Percentiles rank a stretch among this genome's conserved stretches.
phyloP scores from a whole-genome alignment of 2,113 vertebrate species.

The human region DNA sequence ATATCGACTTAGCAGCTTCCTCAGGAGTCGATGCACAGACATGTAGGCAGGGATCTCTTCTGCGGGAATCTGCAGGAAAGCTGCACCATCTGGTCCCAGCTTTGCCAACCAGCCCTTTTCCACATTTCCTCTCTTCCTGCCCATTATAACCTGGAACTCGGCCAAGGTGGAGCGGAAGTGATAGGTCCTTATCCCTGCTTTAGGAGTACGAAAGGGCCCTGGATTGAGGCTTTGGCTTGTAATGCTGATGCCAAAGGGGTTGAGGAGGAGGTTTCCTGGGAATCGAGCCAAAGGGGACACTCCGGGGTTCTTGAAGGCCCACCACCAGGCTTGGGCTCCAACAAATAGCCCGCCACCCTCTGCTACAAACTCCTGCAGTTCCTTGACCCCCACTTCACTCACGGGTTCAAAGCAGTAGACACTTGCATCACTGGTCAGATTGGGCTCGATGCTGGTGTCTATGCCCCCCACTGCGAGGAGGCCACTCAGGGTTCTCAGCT shows the following conservation, averaged over 20 bases:
- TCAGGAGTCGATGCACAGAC: conserved; percentile 85
- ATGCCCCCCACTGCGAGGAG: conserved; percentile 70
- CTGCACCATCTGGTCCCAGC: conserved; percentile 82
- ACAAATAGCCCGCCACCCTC: conserved; percentile 85
- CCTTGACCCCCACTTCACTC: conserved; percentile 45
- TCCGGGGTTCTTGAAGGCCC: conserved; percentile 79
- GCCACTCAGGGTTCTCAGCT: conserved; percentile 66
- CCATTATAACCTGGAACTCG: conserved; percentile 85
- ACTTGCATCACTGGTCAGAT: conserved; percentile 58
- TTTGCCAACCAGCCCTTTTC: conserved; percentile 78
- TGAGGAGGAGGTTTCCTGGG: conserved; percentile 90
- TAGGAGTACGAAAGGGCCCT: conserved; percentile 68
- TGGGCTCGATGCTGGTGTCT: conserved; percentile 62
- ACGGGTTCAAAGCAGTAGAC: conserved; percentile 84
- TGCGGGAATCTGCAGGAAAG: conserved; percentile 85
- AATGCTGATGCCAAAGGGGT: conserved; percentile 90
- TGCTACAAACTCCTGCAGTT: conserved; percentile 82
- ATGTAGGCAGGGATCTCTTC: conserved; percentile 80
- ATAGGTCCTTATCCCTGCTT: conserved; percentile 80
- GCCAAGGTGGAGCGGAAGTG: conserved; percentile 88
- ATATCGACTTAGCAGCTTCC: conserved; percentile 82
- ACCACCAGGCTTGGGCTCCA: conserved; percentile 86
- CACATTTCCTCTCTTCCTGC: conserved; percentile 59
- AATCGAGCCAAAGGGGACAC: conserved; percentile 80
- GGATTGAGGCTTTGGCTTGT: conserved; percentile 72